Base-by-base conservation (phyloP, 2,797 vertebrate species). In the Darevskia nairensis region DNA sequence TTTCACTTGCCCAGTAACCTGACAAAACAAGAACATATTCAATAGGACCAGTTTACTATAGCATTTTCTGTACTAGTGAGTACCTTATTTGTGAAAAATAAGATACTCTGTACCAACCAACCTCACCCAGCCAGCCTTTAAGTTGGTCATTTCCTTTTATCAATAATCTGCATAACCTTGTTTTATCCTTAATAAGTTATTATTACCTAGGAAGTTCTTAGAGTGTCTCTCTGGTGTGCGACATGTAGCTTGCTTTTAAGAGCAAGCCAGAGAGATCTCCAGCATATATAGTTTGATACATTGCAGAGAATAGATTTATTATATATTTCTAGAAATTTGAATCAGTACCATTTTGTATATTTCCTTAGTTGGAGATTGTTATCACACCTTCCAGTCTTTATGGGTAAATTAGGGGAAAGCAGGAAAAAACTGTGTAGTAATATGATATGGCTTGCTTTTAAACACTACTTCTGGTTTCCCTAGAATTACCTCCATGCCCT, bases 401-500 rank as follows among this genome's bases (percentile, higher is more conserved):
- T 39, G 41, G 21, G n/a, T 39, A 35, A 55, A 35, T 29, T 32
- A 71, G 32, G 32, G 55, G 41, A 80, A 39, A 50, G 46, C 11
- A 61, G 59, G 32, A n/a, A 74, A 69, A 75, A 35, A 32, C 19
- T 11, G 23, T 27, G 15, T 10, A 41, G 3, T 19, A 17, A 27
- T 15, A 32, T 82, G 75, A 80, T 29, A 0, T 41, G 82, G 27
- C 89, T 78, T 86, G 81, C 29, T 89, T 92, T 84, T 71, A 35
- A 50, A 61, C 6, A 76, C 11, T 19, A 50, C 78, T 1, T 59
- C 23, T 23, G 64, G 75, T 71, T 89, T 75, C 1, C 68, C 86
- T 89, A 68, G 11, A 89, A 39, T 88, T 93, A 90, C 35, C 86
- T 94, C 92, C 89, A 92, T 89, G 92, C 94, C 91, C 78, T 69